A percentile compares a stretch with the other conserved stretches of the same genome.
Evolutionary conservation across 1,140 invertebrate species (phyloP).

Genomic region (Araneus ventricosus): DNA sequence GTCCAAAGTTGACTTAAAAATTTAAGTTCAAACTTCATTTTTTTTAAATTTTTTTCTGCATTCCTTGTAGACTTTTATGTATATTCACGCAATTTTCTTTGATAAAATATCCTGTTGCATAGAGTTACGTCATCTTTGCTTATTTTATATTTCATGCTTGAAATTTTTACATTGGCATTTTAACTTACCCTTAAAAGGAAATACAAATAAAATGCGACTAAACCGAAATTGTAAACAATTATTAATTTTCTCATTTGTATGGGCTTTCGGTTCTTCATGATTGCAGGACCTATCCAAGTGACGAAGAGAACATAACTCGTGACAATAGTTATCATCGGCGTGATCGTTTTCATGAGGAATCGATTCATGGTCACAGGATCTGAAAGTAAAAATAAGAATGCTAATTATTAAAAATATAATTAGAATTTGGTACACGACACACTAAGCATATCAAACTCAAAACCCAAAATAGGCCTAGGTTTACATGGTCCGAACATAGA

Average conservation of each 20-base stretch:
- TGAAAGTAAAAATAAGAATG: neutral
- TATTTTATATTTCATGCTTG: no score
- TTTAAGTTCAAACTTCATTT: no score
- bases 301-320: conserved; percentile 72
- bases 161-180: neutral
- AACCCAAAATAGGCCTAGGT: no score
- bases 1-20: no score
- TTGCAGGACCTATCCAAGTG: conserved; percentile 85
- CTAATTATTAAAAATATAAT: neutral
- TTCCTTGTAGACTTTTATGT: no score
- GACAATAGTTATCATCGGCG: conserved; percentile 28
- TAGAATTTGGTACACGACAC: no score
- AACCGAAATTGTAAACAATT: conserved; percentile 91
- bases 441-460: no score
- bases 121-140: no score
- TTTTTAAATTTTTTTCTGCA: no score
- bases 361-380: conserved; percentile 17
- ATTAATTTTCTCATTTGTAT: conserved; percentile 88
- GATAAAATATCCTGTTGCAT: no score
- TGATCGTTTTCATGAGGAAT: neutral
- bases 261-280: conserved; percentile 90
- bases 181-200: conserved; percentile 34
- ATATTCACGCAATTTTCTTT: no score
- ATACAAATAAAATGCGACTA: conserved; percentile 80
- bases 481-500: no score